Evolutionary conservation across 2,113 vertebrate species (phyloP).

Genomic region (Phrynocephalus versicolor): DNA sequence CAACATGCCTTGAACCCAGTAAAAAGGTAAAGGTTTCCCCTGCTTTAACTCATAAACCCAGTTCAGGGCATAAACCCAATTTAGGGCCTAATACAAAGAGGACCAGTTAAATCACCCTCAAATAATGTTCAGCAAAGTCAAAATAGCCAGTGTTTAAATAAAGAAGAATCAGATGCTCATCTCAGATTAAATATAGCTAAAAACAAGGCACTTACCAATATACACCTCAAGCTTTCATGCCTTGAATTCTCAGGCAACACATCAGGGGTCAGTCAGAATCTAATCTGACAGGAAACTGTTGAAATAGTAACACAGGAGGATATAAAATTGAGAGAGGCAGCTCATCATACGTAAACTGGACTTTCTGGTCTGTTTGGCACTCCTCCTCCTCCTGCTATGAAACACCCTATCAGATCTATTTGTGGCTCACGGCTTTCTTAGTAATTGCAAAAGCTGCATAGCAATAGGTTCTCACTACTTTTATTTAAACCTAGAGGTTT

Average conservation of each 20-base stretch:
- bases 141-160: neutral
- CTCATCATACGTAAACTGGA: slow-evolving; percentile 7
- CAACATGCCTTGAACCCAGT: neutral
- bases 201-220: neutral
- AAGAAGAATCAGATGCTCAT: neutral
- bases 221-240: neutral
- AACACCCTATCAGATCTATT: neutral
- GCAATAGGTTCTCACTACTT: neutral
- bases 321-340: neutral
- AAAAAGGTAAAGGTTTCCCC: too few species aligned
- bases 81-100: neutral
- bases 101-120: neutral
- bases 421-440: neutral
- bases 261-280: neutral
- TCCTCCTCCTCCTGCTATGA: neutral
- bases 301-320: neutral
- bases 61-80: too few species aligned
- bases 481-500: neutral
- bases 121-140: neutral
- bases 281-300: neutral
- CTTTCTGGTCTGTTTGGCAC: slow-evolving; percentile 7
- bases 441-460: neutral
- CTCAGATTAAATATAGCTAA: neutral
- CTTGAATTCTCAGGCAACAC: neutral
- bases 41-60: too few species aligned